These are phyloP conservation scores for Echeneis naucrates DNA, from an alignment of 2,797 vertebrate genomes.

Conservation along the genomic window DNA sequence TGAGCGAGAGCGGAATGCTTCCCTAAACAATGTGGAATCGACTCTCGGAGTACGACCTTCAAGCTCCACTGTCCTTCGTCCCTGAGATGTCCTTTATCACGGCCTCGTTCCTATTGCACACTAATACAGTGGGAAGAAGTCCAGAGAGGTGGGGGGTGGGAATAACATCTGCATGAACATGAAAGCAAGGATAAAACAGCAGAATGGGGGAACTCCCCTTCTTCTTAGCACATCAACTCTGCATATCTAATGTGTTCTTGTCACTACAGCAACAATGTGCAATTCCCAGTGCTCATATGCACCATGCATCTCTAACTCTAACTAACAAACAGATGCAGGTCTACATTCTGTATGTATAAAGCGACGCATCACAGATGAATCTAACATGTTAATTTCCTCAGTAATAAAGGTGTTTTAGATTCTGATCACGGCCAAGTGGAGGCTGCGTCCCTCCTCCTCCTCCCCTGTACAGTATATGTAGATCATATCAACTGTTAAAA, in stretches of 20 bases:
- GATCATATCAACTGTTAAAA: constrained; percentile 64
- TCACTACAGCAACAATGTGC: constrained; percentile 37
- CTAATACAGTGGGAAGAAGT: constrained; percentile 56
- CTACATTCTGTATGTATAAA: constrained; percentile 28
- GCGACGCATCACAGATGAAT: constrained; percentile 42
- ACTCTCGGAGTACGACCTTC: constrained; percentile 73
- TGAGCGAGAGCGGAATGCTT: constrained; percentile 65
- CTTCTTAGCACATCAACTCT: constrained; percentile 24
- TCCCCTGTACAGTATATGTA: constrained; percentile 54
- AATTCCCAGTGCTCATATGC: constrained; percentile 23
- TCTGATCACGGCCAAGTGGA: constrained; percentile 56
- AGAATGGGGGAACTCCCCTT: constrained; percentile 32
- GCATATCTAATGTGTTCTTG: constrained; percentile 51
- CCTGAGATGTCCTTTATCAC: constrained; percentile 70
- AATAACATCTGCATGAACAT: constrained; percentile 69
- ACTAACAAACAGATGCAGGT: constrained; percentile 10
- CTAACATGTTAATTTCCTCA: constrained; percentile 56
- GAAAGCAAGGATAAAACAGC: constrained; percentile 39
- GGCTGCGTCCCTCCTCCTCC: constrained; percentile 31
- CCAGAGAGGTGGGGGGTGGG: constrained; percentile 35
- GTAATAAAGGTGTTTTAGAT: constrained; percentile 57
- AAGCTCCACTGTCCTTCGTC: constrained; percentile 66
- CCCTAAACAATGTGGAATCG: constrained; percentile 72
- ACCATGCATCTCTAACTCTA: constrained; percentile 24
- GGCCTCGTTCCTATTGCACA: constrained; percentile 55